Evolutionary conservation across 2,113 vertebrate species (phyloP), one percentile per base, ranked within the genome.

Genomic region (Mormyrus iriodes): DNA sequence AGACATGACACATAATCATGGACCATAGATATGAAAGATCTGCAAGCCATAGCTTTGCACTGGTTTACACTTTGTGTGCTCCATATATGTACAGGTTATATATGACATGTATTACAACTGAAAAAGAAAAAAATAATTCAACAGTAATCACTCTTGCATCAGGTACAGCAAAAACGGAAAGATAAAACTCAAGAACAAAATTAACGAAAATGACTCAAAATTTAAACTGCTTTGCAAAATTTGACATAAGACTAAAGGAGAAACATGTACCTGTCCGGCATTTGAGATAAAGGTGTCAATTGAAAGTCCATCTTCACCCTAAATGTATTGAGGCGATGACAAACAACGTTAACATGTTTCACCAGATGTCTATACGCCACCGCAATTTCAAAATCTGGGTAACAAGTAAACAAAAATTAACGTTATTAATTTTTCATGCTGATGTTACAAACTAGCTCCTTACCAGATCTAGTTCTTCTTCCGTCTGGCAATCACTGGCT

Each of bases 291-390:
- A 96, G 88, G 95, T 96, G 27, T 94, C 90, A 46, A 94, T 94
- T 65, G 96, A 97, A 35, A 96, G 93, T 91, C 93, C 93, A 89
- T 97, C 97, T 87, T 97, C 97, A 46, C 93, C 95, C 97, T 97
- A 88, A 90, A 93, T 92, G 1, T 93, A 88, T 93, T 0, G 90
- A 51, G 35, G 39, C 17, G 7, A 17, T 19, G 8, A 42, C 73
- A 79, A 42, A 79, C 31, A 13, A 42, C 19, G 39, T 15, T 44
- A 88, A 5, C 10, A 44, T 2, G 6, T 2, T 27, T 52, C 42
- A 19, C 17, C 39, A 15, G 19, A 10, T 82, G 31, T 24, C 9
- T 24, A 5, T 1, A n/a, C 44, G 85, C 35, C n/a, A 86, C 42
- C 6, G 46, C 12, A 79, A 39, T 13, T 39, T 2, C 44, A 83